phyloP scores from a whole-genome alignment of 2,888 invertebrate species.

The Fissipunctia ypsillon region DNA sequence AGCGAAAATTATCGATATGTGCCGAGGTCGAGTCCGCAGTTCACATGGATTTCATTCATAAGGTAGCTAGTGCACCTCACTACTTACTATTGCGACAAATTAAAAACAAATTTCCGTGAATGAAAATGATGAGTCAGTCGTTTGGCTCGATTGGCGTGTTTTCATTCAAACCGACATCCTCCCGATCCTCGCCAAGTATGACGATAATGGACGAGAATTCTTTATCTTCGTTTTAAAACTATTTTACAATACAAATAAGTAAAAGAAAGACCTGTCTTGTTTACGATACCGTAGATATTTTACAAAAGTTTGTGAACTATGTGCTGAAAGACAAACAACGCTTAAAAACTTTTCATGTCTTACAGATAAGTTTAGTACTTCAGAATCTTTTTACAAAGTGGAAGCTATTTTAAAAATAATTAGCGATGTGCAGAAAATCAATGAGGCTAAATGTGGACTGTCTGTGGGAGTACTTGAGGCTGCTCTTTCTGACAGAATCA shows the following conservation, averaged over 20 bases:
- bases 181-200: constrained; percentile 71
- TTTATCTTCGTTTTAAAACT: constrained; percentile 55
- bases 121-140: constrained; percentile 83
- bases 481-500: constrained; percentile 57
- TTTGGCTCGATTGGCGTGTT: constrained; percentile 79
- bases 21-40: constrained; percentile 48
- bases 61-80: constrained; percentile 48
- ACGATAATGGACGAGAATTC: constrained; percentile 67
- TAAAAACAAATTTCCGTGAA: constrained; percentile 77
- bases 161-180: constrained; percentile 75
- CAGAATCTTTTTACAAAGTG: constrained; percentile 6
- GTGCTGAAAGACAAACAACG: constrained; percentile 9
- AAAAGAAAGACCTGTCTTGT: constrained; percentile 11
- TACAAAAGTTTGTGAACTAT: constrained; percentile 1
- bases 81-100: constrained; percentile 60
- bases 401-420: constrained; percentile 5
- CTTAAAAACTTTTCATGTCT: background rate
- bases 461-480: constrained; percentile 25
- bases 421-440: constrained; percentile 34
- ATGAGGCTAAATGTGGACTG: constrained; percentile 24
- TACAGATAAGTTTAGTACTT: background rate
- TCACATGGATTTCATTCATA: constrained; percentile 50
- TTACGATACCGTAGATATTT: constrained; percentile 25
- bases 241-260: constrained; percentile 13
- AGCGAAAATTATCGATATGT: constrained; percentile 60